phyloP scores from a whole-genome alignment of 2,113 vertebrate genomes.

The Myanophis thanlyinensis region DNA sequence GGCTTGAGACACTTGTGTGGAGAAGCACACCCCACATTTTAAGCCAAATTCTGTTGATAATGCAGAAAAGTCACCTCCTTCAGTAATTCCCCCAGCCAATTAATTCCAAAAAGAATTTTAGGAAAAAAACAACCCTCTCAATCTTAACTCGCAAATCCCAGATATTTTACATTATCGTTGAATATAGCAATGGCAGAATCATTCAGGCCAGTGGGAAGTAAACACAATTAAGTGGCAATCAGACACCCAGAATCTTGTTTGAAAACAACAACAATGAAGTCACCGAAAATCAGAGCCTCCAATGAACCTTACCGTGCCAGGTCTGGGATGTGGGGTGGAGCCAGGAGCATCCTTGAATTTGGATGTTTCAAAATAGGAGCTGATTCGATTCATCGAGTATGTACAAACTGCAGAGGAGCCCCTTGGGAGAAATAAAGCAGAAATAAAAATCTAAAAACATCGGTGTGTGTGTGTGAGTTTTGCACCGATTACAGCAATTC shows the following conservation, averaged over 20 bases:
- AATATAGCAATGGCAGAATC: background rate
- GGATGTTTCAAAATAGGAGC: constrained; percentile 69
- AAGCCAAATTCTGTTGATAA: background rate
- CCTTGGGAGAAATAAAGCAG: constrained; percentile 52
- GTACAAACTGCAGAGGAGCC: constrained; percentile 76
- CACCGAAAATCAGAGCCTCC: too few relatives aligned
- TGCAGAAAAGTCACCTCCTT: background rate
- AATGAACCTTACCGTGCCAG: constrained; percentile 67
- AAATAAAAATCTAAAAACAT: background rate
- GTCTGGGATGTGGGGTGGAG: constrained; percentile 60
- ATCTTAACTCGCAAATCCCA: background rate
- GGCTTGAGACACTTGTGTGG: too few relatives aligned
- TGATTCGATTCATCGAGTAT: constrained; percentile 69
- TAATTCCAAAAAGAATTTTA: background rate
- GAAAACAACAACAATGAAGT: background rate
- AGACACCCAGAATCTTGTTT: background rate
- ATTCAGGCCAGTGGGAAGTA: background rate
- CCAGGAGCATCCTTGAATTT: constrained; percentile 65
- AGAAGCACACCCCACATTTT: background rate
- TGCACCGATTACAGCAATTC: too few relatives aligned
- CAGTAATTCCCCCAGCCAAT: background rate
- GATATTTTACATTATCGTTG: background rate
- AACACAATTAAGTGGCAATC: background rate
- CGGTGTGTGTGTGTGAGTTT: background rate
- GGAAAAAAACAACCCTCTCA: background rate